Evolutionary conservation across 2,797 vertebrate species (phyloP).

Genomic region (Acanthis flammea): DNA sequence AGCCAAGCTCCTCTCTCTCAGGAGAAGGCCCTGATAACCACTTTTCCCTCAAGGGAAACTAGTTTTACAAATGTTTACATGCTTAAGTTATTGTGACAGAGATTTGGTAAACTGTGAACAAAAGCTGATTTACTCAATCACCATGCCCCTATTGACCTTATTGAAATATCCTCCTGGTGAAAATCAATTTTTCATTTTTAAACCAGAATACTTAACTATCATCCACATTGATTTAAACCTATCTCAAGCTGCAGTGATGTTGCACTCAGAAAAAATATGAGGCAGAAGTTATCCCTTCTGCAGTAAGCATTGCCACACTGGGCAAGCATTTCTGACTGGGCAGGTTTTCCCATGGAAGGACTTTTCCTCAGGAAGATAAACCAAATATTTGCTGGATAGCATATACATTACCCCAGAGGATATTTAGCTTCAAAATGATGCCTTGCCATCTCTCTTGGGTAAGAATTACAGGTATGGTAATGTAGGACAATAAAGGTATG

Average conservation of each 20-base stretch:
- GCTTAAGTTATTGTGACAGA: neutral
- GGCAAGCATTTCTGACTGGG: neutral
- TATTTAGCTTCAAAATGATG: neutral
- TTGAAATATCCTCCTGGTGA: constrained; percentile 36
- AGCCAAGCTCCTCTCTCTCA: neutral
- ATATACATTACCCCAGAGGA: neutral
- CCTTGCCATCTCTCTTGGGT: neutral
- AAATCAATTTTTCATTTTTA: constrained; percentile 67
- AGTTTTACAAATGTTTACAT: constrained; percentile 4
- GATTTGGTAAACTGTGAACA: constrained; percentile 47
- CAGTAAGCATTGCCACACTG: neutral
- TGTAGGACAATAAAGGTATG: neutral
- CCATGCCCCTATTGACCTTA: neutral
- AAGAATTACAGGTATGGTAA: neutral
- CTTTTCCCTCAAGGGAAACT: neutral
- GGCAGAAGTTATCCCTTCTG: neutral
- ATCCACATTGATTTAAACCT: constrained; percentile 58
- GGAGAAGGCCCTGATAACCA: neutral
- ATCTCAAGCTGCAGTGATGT: constrained; percentile 2
- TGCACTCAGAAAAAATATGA: neutral
- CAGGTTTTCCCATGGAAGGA: neutral
- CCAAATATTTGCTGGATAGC: neutral
- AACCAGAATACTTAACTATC: constrained; percentile 61
- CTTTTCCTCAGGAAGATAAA: neutral
- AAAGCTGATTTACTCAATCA: neutral